Evolutionary conservation across 2,113 vertebrate genomes (phyloP).

Genomic region (Melanerpes aurifrons): DNA sequence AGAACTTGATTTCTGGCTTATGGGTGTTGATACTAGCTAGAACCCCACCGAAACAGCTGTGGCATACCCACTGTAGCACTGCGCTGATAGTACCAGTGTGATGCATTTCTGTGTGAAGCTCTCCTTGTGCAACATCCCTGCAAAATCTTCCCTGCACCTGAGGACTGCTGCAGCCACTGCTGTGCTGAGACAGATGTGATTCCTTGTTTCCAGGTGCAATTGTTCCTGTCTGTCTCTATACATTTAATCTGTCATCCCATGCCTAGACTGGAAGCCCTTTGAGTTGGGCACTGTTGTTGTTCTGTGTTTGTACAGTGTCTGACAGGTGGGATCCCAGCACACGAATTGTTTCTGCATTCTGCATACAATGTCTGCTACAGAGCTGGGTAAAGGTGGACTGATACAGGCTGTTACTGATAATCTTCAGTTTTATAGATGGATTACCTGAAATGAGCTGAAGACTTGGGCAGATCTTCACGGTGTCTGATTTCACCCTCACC

Average conservation of each 20-base stretch:
- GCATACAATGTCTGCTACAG: rapidly evolving
- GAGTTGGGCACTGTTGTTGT: neutral
- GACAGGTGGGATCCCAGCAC: neutral
- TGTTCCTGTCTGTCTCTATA: neutral
- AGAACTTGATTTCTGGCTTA: neutral
- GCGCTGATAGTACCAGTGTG: neutral
- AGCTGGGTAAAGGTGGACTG: neutral
- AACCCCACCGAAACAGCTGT: neutral
- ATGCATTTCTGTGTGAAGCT: neutral
- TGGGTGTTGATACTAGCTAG: neutral
- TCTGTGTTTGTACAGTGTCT: neutral
- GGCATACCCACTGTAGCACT: neutral
- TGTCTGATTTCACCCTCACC: neutral
- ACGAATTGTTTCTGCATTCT: neutral
- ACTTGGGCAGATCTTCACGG: neutral
- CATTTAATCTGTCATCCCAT: neutral
- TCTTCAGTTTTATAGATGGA: neutral
- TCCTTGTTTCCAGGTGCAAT: neutral
- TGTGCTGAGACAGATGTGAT: neutral
- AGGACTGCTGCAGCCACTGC: neutral
- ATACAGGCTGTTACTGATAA: neutral
- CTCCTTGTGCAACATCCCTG: neutral
- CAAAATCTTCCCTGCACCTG: neutral
- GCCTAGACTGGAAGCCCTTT: neutral
- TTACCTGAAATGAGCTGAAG: neutral